Base-by-base conservation (phyloP, 2,113 vertebrate genomes). In the Ciconia stormi region DNA sequence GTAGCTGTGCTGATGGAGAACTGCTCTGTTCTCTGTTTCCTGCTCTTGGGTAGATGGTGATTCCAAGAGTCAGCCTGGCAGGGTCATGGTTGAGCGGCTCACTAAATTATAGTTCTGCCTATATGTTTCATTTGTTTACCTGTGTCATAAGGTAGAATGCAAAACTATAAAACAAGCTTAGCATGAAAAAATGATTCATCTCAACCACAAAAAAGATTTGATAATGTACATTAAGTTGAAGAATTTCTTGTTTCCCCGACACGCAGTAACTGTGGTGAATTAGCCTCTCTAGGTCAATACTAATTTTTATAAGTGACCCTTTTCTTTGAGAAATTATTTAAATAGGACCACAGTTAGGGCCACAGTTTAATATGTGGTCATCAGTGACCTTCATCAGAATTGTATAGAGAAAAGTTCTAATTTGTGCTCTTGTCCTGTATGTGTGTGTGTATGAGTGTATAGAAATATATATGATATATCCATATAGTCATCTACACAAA, bases 201-300 rank as follows among this genome's bases (percentile, higher is more conserved):
- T 62, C 27, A 52, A n/a, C 10, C 10, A 32, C 26, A 78, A 49
- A 18, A 22, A 30, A 6, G 2, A 20, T n/a, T 81, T 61, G 9
- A 7, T 44, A 23, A 63, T 16, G 2, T 56, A 30, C 6, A 1
- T n/a, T 29, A 66, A 79, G 30, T 17, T 26, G 34, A 62, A 49
- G 18, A 12, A 4, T 36, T 73, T 81, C 16, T 38, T 42, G 2
- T 44, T 73, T 83, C 26, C 18, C 27, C 49, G 55, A 1, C 0
- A 0, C 0, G 1, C 12, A 21, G 0, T 62, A 67, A n/a, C 17
- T 47, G 26, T 55, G 52, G 4, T 59, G 71, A 80, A 34, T 80
- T 61, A 21, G 3, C 16, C 18, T 87, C 40, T 49, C 34, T 40
- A 56, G 16, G 30, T 16, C 16, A 85, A 14, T 66, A 30, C 13